Base-by-base conservation (phyloP, 2,797 vertebrate genomes). In the Odontamblyopus lacepedii region DNA sequence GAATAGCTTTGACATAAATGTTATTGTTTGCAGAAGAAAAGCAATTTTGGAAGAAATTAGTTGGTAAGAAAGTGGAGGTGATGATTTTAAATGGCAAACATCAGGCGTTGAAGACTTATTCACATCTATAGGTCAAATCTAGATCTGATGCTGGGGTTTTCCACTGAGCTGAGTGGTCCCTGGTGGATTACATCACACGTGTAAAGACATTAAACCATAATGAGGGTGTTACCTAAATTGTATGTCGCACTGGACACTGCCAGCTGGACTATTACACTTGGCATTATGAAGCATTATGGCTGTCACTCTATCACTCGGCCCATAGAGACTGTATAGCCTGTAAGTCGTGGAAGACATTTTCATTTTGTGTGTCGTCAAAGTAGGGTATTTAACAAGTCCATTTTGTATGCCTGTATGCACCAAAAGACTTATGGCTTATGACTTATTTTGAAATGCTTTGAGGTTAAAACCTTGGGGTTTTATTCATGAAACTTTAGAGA, bases 181-280 rank as follows among this genome's bases (percentile, higher is more conserved):
- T 83, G 71, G 68, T 82, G 89, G 77, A 88, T 91, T 89, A 90
- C 83, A 87, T 92, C 88, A 89, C 76, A 77, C 74, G 81, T 71
- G 75, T 67, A 80, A 74, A 73, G 73, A 87, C 82, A 83, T 88
- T 87, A 85, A 80, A 79, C 76, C 72, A 56, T 87, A 90, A 88
- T 85, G 71, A 86, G 89, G 86, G 89, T 86, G 86, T 89, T 87
- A 78, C 76, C 78, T 80, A 76, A 82, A 85, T 85, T 77, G 84
- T 83, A 85, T 80, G 78, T 81, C 74, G 84, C 70, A 75, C 15
- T 73, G 41, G 76, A 79, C 72, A 65, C 71, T 81, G 84, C 86
- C 87, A 89, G 84, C 81, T 79, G 76, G 53, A 79, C 83, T 84
- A 73, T 86, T 87, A 79, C 79, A 76, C 66, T 87, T 84, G 78